A percentile compares a stretch with the other conserved stretches of the same genome.
Conservation (phyloP, 2,797 vertebrate genomes). For the Gouania willdenowi region DNA sequence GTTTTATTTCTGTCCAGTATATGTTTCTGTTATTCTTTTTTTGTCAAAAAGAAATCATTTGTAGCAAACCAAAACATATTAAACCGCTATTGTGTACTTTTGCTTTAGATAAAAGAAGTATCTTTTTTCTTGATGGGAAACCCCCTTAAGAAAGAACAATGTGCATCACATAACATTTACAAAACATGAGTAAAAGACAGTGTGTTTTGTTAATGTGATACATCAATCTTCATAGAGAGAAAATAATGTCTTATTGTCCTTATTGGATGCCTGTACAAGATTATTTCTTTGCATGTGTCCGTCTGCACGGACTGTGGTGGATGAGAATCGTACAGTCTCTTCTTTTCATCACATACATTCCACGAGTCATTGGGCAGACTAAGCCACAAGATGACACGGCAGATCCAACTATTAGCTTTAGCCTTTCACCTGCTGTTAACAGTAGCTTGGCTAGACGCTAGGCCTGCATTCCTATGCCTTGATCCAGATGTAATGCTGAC, state of each 20-base stretch:
- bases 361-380: slow-evolving; percentile 86
- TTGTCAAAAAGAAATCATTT: slow-evolving; percentile 22
- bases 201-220: slow-evolving; percentile 38
- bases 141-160: slow-evolving; percentile 52
- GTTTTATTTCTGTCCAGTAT: too few species aligned
- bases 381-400: slow-evolving; percentile 87
- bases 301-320: slow-evolving; percentile 22
- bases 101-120: slow-evolving; percentile 33
- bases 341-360: slow-evolving; percentile 97
- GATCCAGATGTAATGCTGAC: slow-evolving; percentile 71
- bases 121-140: slow-evolving; percentile 53
- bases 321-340: slow-evolving; percentile 50
- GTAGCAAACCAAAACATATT: slow-evolving; percentile 21
- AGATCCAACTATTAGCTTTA: slow-evolving; percentile 93
- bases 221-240: slow-evolving; percentile 19
- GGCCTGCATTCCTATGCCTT: slow-evolving; percentile 82
- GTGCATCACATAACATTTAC: slow-evolving; percentile 31
- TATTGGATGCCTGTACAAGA: slow-evolving; percentile 10
- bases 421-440: slow-evolving; percentile 90
- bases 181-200: slow-evolving; percentile 41
- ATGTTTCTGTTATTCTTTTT: too few species aligned
- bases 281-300: slow-evolving; percentile 26
- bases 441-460: slow-evolving; percentile 88
- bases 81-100: slow-evolving; percentile 19
- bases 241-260: slow-evolving; percentile 48